phyloP scores from a whole-genome alignment of 2,113 vertebrate species.

The Elachura formosa region DNA sequence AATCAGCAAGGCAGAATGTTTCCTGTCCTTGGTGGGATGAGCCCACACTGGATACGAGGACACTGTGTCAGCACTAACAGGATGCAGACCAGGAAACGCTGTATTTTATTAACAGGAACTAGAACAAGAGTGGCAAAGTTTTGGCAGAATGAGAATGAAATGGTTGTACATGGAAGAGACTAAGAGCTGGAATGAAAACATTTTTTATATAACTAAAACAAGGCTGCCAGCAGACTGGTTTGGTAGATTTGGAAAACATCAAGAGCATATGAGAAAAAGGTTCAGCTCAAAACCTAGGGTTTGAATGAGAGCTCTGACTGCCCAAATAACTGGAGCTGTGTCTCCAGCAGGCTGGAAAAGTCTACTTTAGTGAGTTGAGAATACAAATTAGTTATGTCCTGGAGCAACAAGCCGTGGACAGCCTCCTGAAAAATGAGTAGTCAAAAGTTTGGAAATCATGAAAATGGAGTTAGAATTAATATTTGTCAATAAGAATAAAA shows the following conservation, averaged over 20 bases:
- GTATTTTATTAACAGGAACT: conserved; percentile 15
- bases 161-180: not conserved
- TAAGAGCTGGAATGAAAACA: not conserved
- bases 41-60: not conserved
- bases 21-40: conserved; percentile 14
- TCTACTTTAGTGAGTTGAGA: not conserved
- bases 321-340: not conserved
- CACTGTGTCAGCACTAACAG: conserved; percentile 2
- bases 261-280: not conserved
- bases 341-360: not conserved
- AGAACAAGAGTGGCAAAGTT: not conserved
- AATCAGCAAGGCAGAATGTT: conserved; percentile 23
- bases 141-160: not conserved
- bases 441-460: not conserved
- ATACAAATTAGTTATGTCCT: not conserved
- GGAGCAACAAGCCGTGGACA: not conserved
- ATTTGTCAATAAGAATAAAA: not conserved
- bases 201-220: not conserved
- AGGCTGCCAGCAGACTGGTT: not conserved
- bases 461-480: not conserved
- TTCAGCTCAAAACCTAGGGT: not conserved
- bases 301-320: not conserved
- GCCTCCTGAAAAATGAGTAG: not conserved
- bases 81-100: conserved; percentile 22
- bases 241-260: not conserved